phyloP scores from a whole-genome alignment of 2,888 invertebrate species.

The Caenorhabditis uteleia region DNA sequence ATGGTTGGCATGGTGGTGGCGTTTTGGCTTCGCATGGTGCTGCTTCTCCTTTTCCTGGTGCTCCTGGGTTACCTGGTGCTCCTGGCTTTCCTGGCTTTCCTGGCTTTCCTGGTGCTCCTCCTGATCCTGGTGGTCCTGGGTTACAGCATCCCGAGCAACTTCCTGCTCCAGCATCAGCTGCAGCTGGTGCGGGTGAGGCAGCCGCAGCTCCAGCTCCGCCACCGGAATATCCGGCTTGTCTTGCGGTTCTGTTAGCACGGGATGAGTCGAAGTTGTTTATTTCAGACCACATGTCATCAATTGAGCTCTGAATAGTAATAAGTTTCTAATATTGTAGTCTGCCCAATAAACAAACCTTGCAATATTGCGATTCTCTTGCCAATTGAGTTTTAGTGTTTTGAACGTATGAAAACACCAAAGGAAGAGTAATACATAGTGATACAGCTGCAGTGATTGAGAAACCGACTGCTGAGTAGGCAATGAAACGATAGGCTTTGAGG shows the following conservation, averaged over 20 bases:
- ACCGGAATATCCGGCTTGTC: slow-evolving; percentile 10
- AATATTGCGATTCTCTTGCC: slow-evolving; percentile 14
- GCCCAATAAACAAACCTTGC: slow-evolving; percentile 9
- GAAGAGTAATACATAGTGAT: slow-evolving; percentile 20
- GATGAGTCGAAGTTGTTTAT: slow-evolving; percentile 6
- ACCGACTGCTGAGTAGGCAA: slow-evolving; percentile 22
- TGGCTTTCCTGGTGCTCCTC: slow-evolving; percentile 15
- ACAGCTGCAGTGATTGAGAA: slow-evolving; percentile 11
- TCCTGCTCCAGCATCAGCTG: not conserved
- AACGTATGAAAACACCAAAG: slow-evolving; percentile 13
- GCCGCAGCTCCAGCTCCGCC: slow-evolving; percentile 6
- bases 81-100: slow-evolving; percentile 33
- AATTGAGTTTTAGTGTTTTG: slow-evolving; percentile 8
- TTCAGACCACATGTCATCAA: slow-evolving; percentile 20
- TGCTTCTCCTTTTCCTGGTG: slow-evolving; percentile 4
- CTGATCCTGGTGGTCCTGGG: slow-evolving; percentile 28
- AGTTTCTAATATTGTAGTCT: not conserved
- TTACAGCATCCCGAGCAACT: slow-evolving; percentile 27
- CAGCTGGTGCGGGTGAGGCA: not conserved
- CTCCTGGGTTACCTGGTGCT: slow-evolving; percentile 18
- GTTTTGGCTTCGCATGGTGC: slow-evolving; percentile 16
- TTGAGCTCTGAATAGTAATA: slow-evolving; percentile 9
- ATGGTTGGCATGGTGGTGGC: slow-evolving; percentile 25
- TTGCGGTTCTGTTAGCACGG: slow-evolving; percentile 11
- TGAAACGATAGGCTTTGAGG: slow-evolving; percentile 8